Percentiles rank a stretch among this genome's conserved stretches.
These are phyloP conservation scores for Heteromyza rotundicornis DNA, from an alignment of 2,888 invertebrate species.

Conservation along the genomic window DNA sequence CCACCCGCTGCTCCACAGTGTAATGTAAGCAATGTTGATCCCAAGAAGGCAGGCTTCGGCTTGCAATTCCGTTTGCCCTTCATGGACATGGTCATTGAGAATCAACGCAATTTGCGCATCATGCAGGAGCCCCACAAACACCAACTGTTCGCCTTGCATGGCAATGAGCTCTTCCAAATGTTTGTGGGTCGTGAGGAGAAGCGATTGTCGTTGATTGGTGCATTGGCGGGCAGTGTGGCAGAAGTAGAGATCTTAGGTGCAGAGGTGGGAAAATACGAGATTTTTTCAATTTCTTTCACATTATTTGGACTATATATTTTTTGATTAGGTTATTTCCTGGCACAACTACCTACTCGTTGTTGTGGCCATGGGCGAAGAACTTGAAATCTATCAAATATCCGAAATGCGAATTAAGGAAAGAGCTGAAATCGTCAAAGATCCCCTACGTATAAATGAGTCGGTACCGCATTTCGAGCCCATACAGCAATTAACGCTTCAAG, in stretches of 20 bases:
- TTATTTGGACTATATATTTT: too few species aligned
- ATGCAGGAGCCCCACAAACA: conserved; percentile 45
- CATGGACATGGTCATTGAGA: conserved; percentile 49
- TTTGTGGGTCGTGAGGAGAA: conserved; percentile 42
- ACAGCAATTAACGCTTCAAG: conserved; percentile 48
- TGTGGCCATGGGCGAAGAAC: conserved; percentile 44
- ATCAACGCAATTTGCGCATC: conserved; percentile 41
- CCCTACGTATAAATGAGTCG: conserved; percentile 6
- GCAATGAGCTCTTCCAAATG: conserved; percentile 48
- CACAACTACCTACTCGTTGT: conserved; percentile 46
- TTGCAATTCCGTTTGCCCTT: conserved; percentile 52
- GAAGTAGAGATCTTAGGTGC: conserved; percentile 37
- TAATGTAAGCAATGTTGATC: neutral
- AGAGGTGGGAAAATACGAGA: conserved; percentile 30
- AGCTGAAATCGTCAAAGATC: conserved; percentile 24
- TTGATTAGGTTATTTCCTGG: conserved; percentile 52
- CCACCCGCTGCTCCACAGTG: conserved; percentile 9
- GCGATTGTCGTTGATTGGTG: conserved; percentile 45
- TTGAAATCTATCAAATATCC: conserved; percentile 52
- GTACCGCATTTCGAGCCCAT: conserved; percentile 44
- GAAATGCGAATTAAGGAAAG: conserved; percentile 33
- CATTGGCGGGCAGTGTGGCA: conserved; percentile 41
- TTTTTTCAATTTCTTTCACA: neutral
- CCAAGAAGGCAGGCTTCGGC: conserved; percentile 22
- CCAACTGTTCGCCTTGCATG: conserved; percentile 49